These are phyloP conservation scores for Thermophis baileyi DNA, from an alignment of 2,113 vertebrate species.

Conservation along the genomic window DNA sequence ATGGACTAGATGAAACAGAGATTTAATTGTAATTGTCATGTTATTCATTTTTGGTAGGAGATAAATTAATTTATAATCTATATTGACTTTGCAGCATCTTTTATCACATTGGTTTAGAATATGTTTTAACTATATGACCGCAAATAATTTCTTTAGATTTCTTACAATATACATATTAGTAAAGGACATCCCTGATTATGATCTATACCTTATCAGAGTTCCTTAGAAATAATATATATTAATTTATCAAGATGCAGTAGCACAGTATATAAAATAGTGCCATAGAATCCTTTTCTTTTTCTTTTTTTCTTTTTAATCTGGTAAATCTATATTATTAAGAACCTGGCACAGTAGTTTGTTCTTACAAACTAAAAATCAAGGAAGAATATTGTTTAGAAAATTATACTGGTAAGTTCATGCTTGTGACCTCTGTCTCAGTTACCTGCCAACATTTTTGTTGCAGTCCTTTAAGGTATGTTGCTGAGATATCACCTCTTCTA, in stretches of 20 bases:
- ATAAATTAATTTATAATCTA: neutral
- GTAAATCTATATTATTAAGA: neutral
- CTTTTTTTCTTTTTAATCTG: neutral
- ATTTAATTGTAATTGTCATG: neutral
- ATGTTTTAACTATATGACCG: neutral
- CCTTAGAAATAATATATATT: neutral
- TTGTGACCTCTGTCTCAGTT: neutral
- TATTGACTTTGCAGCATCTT: neutral
- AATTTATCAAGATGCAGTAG: neutral
- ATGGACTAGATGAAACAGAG: neutral
- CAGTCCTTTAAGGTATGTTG: neutral
- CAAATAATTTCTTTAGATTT: neutral
- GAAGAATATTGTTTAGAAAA: neutral
- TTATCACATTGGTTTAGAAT: neutral
- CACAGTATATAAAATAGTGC: neutral
- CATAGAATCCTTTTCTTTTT: neutral
- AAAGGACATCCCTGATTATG: neutral
- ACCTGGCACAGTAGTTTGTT: neutral
- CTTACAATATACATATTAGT: neutral
- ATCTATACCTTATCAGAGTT: neutral
- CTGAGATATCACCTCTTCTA: slow-evolving; percentile 23
- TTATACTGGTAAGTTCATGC: neutral
- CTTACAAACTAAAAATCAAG: neutral
- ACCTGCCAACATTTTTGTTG: neutral
- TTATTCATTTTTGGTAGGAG: neutral